A percentile compares a stretch with the other conserved stretches of the same genome.
Conservation (phyloP, 2,113 vertebrate genomes). For the Podiceps cristatus region DNA sequence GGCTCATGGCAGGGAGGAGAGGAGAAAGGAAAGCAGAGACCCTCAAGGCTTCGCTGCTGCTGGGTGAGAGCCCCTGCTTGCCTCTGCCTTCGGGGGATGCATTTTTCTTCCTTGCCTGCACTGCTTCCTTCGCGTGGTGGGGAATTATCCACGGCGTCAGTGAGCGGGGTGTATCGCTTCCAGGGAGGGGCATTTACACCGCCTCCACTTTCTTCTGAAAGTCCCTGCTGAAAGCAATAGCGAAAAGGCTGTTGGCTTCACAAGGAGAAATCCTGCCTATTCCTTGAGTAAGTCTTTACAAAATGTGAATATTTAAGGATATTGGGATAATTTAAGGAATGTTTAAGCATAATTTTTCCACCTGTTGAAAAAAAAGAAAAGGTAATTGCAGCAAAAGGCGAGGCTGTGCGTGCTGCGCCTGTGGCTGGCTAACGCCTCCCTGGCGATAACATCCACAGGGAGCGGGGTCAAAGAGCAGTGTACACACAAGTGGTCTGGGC, state of each 20-base stretch:
- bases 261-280: not conserved
- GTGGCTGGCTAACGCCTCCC: not conserved
- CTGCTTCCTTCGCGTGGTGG: rapidly evolving
- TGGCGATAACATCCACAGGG: not conserved
- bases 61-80: not conserved
- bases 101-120: not conserved
- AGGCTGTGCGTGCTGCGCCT: rapidly evolving
- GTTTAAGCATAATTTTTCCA: not conserved
- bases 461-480: not conserved
- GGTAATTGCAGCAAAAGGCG: not conserved
- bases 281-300: not conserved
- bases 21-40: not conserved
- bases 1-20: rapidly evolving
- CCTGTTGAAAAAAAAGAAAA: not conserved
- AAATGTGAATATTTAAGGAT: not conserved
- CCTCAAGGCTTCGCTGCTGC: not conserved
- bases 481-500: not conserved
- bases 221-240: not conserved
- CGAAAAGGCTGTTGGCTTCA: not conserved
- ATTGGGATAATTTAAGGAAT: not conserved
- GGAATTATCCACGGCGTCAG: rapidly evolving
- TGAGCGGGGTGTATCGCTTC: not conserved
- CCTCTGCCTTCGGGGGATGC: not conserved
- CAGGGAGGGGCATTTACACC: not conserved
- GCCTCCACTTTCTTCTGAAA: not conserved